Conservation (phyloP, 1,140 invertebrate species). For the Goniozus legneri region DNA sequence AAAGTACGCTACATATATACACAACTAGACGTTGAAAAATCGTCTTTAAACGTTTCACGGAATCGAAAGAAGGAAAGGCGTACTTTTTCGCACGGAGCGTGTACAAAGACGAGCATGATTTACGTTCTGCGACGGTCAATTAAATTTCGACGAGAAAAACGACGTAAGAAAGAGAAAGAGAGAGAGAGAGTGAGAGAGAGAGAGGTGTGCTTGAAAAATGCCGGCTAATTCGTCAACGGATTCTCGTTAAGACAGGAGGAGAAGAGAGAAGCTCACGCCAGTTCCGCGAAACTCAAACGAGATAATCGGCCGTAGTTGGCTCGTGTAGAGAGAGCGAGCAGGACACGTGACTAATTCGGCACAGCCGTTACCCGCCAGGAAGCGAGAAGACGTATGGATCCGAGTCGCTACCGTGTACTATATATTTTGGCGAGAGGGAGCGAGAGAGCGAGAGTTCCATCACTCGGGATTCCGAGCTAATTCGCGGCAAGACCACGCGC, state of each 20-base stretch:
- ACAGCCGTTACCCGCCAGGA: slow-evolving; percentile 14
- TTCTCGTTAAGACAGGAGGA: slow-evolving; percentile 21
- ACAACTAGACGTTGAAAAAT: too few relatives aligned
- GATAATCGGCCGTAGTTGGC: slow-evolving; percentile 26
- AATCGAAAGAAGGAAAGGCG: too few relatives aligned
- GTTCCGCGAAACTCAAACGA: slow-evolving; percentile 31
- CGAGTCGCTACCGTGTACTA: too few relatives aligned
- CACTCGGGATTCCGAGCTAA: slow-evolving; percentile 39
- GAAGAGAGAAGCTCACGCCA: slow-evolving; percentile 12
- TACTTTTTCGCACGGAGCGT: too few relatives aligned
- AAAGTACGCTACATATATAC: too few relatives aligned
- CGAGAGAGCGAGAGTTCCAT: not conserved
- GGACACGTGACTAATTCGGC: slow-evolving; percentile 35
- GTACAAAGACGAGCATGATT: too few relatives aligned
- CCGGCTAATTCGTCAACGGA: slow-evolving; percentile 17
- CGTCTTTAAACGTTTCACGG: too few relatives aligned
- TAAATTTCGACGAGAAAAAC: too few relatives aligned
- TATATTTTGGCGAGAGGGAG: not conserved
- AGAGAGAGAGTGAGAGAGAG: not conserved
- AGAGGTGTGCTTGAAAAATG: slow-evolving; percentile 19
- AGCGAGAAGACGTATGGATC: slow-evolving; percentile 13
- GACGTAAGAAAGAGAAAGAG: not conserved
- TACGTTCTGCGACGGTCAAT: too few relatives aligned
- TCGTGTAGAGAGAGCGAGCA: too few relatives aligned
- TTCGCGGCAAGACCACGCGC: slow-evolving; percentile 33